Evolutionary conservation across 2,888 invertebrate genomes (phyloP).

Genomic region (Pyrocoelia pectoralis): DNA sequence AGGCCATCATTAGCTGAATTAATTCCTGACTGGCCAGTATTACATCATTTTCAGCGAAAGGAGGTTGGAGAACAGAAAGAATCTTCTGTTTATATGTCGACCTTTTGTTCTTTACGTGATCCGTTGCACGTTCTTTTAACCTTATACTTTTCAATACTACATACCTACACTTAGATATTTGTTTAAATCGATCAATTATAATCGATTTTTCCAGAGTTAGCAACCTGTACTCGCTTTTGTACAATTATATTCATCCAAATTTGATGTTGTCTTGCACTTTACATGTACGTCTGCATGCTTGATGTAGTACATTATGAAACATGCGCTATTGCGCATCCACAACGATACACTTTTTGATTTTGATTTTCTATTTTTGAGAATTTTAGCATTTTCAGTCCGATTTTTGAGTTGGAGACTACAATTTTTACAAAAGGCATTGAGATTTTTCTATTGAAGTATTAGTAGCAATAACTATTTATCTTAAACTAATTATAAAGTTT

Average conservation of each 20-base stretch:
- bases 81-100: slow-evolving; percentile 32
- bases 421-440: slow-evolving; percentile 30
- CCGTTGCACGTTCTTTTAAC: slow-evolving; percentile 34
- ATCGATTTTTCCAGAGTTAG: slow-evolving; percentile 15
- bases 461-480: not conserved
- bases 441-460: slow-evolving; percentile 39
- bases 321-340: not conserved
- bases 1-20: slow-evolving; percentile 92
- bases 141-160: slow-evolving; percentile 9
- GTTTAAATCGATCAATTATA: slow-evolving; percentile 7
- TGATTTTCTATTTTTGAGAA: slow-evolving; percentile 44
- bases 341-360: slow-evolving; percentile 40
- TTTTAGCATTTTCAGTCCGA: slow-evolving; percentile 52
- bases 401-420: slow-evolving; percentile 50
- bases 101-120: slow-evolving; percentile 24
- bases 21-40: slow-evolving; percentile 96
- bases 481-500: slow-evolving; percentile 26
- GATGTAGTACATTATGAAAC: slow-evolving; percentile 10
- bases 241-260: not conserved
- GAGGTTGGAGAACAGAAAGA: slow-evolving; percentile 75
- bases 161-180: not conserved
- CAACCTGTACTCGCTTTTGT: not conserved
- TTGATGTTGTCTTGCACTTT: slow-evolving; percentile 30
- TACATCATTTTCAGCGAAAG: slow-evolving; percentile 82
- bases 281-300: slow-evolving; percentile 28